Evolutionary conservation across 37 sponge, comb jelly and placozoan genomes (phyloP).

Genomic region (Axinella damicornis): DNA sequence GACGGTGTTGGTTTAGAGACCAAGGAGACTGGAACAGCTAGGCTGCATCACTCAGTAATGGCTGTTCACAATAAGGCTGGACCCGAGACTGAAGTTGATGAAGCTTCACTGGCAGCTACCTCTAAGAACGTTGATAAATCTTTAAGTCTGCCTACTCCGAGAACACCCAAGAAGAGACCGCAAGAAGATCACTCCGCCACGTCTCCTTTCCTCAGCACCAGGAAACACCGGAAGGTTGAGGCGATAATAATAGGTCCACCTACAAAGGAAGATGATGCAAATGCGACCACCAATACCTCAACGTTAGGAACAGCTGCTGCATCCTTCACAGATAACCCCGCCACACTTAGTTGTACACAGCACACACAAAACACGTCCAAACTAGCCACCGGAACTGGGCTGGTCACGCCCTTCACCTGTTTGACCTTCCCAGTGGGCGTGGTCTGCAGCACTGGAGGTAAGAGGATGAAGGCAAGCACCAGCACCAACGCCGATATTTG

Average conservation of each 20-base stretch:
- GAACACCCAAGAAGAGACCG: neutral
- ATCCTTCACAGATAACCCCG: too few species aligned
- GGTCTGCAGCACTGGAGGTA: constrained; percentile 17
- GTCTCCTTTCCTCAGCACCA: constrained; percentile 11
- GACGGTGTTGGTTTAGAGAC: neutral
- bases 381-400: too few species aligned
- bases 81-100: neutral
- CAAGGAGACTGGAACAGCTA: neutral
- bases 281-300: too few species aligned
- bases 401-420: constrained; percentile 4
- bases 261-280: too few species aligned
- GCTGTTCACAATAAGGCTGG: neutral
- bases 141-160: neutral
- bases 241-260: too few species aligned
- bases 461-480: constrained; percentile 34
- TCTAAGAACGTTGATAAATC: neutral
- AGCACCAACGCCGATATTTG: constrained; percentile 8
- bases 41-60: too few species aligned
- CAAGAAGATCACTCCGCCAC: too few species aligned
- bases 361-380: too few species aligned
- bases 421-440: neutral
- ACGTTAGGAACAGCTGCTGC: too few species aligned
- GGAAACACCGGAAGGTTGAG: neutral
- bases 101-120: too few species aligned
- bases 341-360: too few species aligned